A percentile compares a stretch with the other conserved stretches of the same genome.
phyloP scores from a whole-genome alignment of 2,888 invertebrate genomes.

The Acleris laterana region DNA sequence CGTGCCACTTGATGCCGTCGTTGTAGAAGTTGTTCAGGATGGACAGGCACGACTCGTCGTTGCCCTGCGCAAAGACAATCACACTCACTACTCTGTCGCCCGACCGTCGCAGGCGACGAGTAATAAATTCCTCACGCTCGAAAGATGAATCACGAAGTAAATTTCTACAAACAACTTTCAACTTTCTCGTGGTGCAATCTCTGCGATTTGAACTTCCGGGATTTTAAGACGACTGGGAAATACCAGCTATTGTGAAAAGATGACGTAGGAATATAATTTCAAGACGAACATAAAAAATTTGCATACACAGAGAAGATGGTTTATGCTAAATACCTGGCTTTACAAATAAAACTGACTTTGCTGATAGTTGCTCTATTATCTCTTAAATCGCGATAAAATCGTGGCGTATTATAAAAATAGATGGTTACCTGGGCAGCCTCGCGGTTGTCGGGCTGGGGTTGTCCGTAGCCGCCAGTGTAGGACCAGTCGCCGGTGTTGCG shows the following conservation, averaged over 20 bases:
- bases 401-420: too few species aligned
- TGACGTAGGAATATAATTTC: slow-evolving; percentile 25
- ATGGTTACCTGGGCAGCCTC: slow-evolving; percentile 91
- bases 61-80: slow-evolving; percentile 84
- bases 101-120: slow-evolving; percentile 29
- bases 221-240: slow-evolving; percentile 28
- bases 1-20: slow-evolving; percentile 94
- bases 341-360: too few species aligned
- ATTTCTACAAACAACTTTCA: slow-evolving; percentile 53
- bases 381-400: too few species aligned
- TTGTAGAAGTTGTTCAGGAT: slow-evolving; percentile 96
- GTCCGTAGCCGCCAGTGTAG: slow-evolving; percentile 93
- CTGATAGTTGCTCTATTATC: too few species aligned
- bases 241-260: slow-evolving; percentile 28
- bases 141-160: slow-evolving; percentile 47
- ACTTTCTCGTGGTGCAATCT: slow-evolving; percentile 45
- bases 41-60: slow-evolving; percentile 95
- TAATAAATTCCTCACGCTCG: slow-evolving; percentile 34
- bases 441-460: slow-evolving; percentile 94
- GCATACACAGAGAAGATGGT: slow-evolving; percentile 1
- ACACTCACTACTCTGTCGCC: slow-evolving; percentile 10
- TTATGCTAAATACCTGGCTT: neutral
- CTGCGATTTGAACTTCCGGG: slow-evolving; percentile 33
- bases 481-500: slow-evolving; percentile 96
- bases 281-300: slow-evolving; percentile 6